These are phyloP conservation scores for Amphimedon queenslandica DNA, from an alignment of 37 sponge, comb jelly and placozoan genomes.

Conservation along the genomic window DNA sequence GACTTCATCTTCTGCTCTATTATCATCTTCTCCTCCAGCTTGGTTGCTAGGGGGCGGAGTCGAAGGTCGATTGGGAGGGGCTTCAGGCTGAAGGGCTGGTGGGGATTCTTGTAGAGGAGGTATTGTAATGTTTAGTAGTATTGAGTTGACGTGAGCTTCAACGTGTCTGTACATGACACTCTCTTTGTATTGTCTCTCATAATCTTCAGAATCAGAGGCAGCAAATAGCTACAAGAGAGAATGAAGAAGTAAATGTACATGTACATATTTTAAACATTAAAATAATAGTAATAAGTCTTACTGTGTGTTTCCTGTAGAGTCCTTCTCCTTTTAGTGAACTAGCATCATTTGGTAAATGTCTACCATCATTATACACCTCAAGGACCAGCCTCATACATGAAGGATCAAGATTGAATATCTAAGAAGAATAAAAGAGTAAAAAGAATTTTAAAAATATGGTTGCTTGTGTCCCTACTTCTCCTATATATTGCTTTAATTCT, in stretches of 20 bases:
- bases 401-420: slow-evolving; percentile 15
- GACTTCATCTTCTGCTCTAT: not conserved
- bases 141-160: slow-evolving; percentile 64
- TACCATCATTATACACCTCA: slow-evolving; percentile 67
- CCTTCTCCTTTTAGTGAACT: slow-evolving; percentile 51
- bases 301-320: slow-evolving; percentile 59
- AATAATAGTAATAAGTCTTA: slow-evolving; percentile 14
- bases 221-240: slow-evolving; percentile 58
- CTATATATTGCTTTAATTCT: slow-evolving; percentile 42
- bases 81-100: not conserved
- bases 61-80: not conserved
- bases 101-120: slow-evolving; percentile 17
- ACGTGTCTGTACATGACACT: slow-evolving; percentile 50
- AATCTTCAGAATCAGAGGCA: slow-evolving; percentile 45
- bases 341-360: slow-evolving; percentile 10
- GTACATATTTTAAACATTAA: not conserved
- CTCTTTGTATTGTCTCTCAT: slow-evolving; percentile 9
- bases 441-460: not conserved
- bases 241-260: too few species aligned
- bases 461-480: slow-evolving; percentile 13
- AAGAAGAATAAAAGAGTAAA: not conserved
- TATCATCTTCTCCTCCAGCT: not conserved
- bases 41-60: not conserved
- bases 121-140: slow-evolving; percentile 36
- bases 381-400: slow-evolving; percentile 38